phyloP scores from a whole-genome alignment of 2,113 vertebrate species.

The Antigone vipio region DNA sequence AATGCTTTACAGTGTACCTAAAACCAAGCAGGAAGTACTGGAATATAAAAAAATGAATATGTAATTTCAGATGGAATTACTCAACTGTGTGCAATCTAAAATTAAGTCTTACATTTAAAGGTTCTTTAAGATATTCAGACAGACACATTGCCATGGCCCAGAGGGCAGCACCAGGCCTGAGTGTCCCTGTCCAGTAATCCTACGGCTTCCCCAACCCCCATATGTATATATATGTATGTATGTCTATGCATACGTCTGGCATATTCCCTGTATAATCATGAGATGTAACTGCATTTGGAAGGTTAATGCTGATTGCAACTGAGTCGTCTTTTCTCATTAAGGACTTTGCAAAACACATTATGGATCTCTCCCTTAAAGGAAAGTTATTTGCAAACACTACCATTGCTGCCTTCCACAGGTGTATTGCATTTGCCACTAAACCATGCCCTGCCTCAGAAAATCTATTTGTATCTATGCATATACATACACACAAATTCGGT shows the following conservation, averaged over 20 bases:
- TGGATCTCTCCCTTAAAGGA: background rate
- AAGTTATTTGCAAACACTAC: background rate
- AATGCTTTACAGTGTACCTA: background rate
- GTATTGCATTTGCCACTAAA: background rate
- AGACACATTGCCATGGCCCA: background rate
- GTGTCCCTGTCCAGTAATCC: background rate
- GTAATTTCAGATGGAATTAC: background rate
- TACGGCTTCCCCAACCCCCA: background rate
- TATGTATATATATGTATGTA: accelerated
- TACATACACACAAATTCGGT: background rate
- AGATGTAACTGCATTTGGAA: background rate
- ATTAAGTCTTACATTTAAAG: background rate
- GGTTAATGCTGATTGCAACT: background rate
- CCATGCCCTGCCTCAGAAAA: background rate
- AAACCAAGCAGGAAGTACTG: background rate
- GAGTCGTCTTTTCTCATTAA: background rate
- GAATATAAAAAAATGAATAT: background rate
- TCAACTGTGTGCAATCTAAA: background rate
- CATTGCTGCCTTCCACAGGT: background rate
- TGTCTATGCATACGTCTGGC: background rate
- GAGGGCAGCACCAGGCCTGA: background rate
- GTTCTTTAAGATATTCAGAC: background rate
- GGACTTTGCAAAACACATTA: background rate
- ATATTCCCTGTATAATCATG: background rate
- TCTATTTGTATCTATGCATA: background rate